Conservation (phyloP, 2,888 invertebrate species). For the Dynastes hyllus region DNA sequence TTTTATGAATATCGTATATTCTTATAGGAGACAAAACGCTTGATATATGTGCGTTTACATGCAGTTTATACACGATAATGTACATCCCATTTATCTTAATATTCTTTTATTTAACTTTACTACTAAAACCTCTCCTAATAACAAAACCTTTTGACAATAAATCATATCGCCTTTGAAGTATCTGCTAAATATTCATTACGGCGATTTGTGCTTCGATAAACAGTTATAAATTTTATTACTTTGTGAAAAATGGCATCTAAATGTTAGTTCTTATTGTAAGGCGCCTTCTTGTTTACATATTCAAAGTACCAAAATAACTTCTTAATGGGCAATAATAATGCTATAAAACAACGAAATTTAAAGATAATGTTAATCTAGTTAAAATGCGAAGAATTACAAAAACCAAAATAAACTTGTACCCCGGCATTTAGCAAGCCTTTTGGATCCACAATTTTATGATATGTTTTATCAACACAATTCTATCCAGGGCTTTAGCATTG, state of each 20-base stretch:
- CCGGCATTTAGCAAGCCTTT: too few relatives aligned
- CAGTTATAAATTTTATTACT: background rate
- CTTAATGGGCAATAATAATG: too few relatives aligned
- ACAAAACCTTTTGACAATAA: background rate
- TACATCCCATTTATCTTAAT: constrained; percentile 32
- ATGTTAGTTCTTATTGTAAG: too few relatives aligned
- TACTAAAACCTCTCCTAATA: constrained; percentile 1
- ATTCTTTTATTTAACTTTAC: constrained; percentile 7
- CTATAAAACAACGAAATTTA: too few relatives aligned
- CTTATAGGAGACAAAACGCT: background rate
- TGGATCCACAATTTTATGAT: too few relatives aligned
- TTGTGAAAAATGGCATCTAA: background rate
- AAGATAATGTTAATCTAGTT: too few relatives aligned
- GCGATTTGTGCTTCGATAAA: background rate
- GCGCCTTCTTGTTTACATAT: too few relatives aligned
- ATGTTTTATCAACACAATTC: too few relatives aligned
- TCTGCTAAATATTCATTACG: background rate
- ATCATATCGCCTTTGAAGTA: background rate
- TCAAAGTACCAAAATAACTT: too few relatives aligned
- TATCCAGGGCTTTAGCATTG: too few relatives aligned
- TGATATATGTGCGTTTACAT: constrained; percentile 3
- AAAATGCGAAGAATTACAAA: too few relatives aligned
- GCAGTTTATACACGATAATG: constrained; percentile 5
- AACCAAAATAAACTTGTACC: too few relatives aligned
- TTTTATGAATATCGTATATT: background rate